Evolutionary conservation across 2,797 vertebrate genomes (phyloP), one percentile per base, ranked within the genome.

Genomic region (Protosalanx chinensis): DNA sequence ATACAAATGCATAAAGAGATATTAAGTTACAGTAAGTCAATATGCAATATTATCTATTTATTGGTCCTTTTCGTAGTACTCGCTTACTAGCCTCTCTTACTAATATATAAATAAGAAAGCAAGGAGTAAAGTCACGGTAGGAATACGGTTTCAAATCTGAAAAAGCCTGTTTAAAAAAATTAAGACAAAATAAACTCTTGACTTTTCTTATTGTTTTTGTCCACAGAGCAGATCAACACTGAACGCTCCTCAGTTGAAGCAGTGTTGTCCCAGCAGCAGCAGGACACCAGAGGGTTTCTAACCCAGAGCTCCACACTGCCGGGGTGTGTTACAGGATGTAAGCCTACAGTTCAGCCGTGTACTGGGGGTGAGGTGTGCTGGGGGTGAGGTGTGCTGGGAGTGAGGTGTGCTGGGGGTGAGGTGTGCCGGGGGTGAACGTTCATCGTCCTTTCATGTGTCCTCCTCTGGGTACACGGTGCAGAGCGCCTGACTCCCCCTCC

Each of bases 401-500:
- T n/a, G n/a, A n/a, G n/a, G n/a, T n/a, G n/a, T n/a, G n/a, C n/a
- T n/a, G n/a, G n/a, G n/a, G n/a, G n/a, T n/a, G n/a, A n/a, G n/a
- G n/a, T n/a, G n/a, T n/a, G n/a, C 84, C 80, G 84, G 76, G 79
- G 69, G 80, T 79, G 72, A 60, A 70, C 76, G 72, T 77, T 76
- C 76, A 71, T 41, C 56, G 67, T 79, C 75, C 37, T 81, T 82
- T 82, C 64, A 79, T 81, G 76, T 27, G 0, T 83, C 77, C 82
- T 72, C 81, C 71, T 63, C 81, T 57, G 60, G 16, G 74, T 73
- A 74, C 76, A 88, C 84, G 86, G 83, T 83, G 78, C 77, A n/a
- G n/a, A 80, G 68, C 67, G 29, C 85, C 79, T 85, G 86, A 90
- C 89, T 86, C 81, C 88, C 82, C 85, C 84, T 75, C 68, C 69